These are phyloP conservation scores for Schlechtendalia chinensis DNA, from an alignment of 1,140 invertebrate species.

Conservation along the genomic window DNA sequence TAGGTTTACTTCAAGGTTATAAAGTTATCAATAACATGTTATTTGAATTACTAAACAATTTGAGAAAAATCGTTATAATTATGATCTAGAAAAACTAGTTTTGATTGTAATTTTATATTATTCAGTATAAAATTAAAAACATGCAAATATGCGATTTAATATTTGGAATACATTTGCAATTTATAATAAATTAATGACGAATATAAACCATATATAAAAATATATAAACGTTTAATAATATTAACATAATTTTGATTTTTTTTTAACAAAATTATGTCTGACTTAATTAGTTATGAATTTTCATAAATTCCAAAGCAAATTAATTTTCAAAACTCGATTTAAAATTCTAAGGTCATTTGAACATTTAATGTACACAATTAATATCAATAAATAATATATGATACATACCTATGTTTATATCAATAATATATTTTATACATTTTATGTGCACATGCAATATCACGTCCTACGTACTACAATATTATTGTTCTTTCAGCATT, in stretches of 20 bases:
- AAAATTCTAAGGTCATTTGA: conserved; percentile 1
- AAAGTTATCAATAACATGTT: background rate
- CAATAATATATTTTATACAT: too few species aligned
- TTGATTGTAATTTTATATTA: conserved; percentile 5
- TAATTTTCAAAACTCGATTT: background rate
- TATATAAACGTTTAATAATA: background rate
- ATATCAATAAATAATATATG: too few species aligned
- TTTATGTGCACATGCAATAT: too few species aligned
- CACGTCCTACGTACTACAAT: too few species aligned
- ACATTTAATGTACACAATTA: too few species aligned
- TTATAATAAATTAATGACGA: background rate
- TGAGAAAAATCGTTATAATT: background rate
- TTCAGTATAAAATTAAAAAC: background rate
- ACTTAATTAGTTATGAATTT: background rate
- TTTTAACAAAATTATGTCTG: background rate
- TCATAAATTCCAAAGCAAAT: background rate
- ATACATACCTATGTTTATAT: too few species aligned
- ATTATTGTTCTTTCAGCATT: too few species aligned
- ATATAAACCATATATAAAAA: background rate
- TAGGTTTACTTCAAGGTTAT: background rate
- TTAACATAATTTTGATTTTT: background rate
- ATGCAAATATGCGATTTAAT: background rate
- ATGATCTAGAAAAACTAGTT: conserved; percentile 3
- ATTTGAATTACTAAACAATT: background rate
- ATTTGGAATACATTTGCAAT: background rate